Percentiles rank a stretch among this genome's conserved stretches.
Evolutionary conservation across 2,888 invertebrate genomes (phyloP).

Genomic region (Gonocerus acuteangulatus): DNA sequence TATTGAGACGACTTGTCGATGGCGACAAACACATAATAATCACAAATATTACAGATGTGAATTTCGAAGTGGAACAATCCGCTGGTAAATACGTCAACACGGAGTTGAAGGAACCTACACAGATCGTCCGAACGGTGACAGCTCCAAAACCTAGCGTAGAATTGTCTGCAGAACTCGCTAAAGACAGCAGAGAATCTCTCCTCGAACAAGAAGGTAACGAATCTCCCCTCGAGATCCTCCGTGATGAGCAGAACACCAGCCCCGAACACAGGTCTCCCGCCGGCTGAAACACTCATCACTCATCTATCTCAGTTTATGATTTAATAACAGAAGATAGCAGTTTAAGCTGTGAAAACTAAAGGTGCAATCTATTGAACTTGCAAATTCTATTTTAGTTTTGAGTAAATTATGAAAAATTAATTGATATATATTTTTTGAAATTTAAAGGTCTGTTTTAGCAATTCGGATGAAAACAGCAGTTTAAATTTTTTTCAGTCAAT

Average conservation of each 20-base stretch:
- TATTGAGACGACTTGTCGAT: neutral
- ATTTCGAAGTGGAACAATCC: neutral
- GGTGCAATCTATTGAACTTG: neutral
- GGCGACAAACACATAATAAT: slow-evolving; percentile 12
- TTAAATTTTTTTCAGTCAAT: slow-evolving; percentile 31
- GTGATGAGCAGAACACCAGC: neutral
- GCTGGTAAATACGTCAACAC: slow-evolving; percentile 1
- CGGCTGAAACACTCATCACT: neutral
- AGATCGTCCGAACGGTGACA: neutral
- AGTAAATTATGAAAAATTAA: neutral
- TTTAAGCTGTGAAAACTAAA: slow-evolving; percentile 13
- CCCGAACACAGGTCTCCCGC: slow-evolving; percentile 1
- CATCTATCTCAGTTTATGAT: neutral
- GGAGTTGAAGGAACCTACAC: slow-evolving; percentile 1
- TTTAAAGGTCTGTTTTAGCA: neutral
- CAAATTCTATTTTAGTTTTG: neutral
- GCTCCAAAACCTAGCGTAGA: slow-evolving; percentile 4
- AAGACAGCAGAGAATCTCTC: slow-evolving; percentile 4
- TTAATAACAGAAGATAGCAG: neutral
- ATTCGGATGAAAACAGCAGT: neutral
- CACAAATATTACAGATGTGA: slow-evolving; percentile 12
- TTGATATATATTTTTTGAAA: slow-evolving; percentile 10
- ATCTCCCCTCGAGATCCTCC: slow-evolving; percentile 17
- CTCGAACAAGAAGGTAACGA: slow-evolving; percentile 4
- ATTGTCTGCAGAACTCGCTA: slow-evolving; percentile 9